These are phyloP conservation scores for Eilema sororculum DNA, from an alignment of 2,888 invertebrate genomes.

Conservation along the genomic window DNA sequence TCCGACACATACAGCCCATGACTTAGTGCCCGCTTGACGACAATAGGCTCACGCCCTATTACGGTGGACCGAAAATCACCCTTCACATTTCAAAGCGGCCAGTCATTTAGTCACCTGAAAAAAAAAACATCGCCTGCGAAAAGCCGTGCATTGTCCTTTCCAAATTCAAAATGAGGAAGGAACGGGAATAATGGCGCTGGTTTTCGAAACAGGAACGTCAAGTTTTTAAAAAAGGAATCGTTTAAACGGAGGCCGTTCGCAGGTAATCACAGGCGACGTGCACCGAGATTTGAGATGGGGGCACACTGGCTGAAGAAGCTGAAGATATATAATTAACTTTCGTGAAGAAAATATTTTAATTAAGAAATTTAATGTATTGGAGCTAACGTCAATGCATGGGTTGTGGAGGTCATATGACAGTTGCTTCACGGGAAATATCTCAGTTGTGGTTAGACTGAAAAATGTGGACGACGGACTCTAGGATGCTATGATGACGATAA, in stretches of 20 bases:
- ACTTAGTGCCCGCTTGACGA: no score
- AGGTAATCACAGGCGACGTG: constrained; percentile 84
- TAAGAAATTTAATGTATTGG: no score
- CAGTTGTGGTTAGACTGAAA: no score
- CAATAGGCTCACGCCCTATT: no score
- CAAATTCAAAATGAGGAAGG: constrained; percentile 85
- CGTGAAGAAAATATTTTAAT: no score
- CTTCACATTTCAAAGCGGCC: constrained; percentile 67
- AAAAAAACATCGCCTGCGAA: constrained; percentile 61
- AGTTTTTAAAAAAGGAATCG: constrained; percentile 83
- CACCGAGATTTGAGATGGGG: constrained; percentile 62
- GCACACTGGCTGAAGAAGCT: constrained; percentile 45
- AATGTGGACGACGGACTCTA: no score
- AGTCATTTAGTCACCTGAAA: constrained; percentile 68
- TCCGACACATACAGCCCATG: no score
- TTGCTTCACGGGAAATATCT: no score
- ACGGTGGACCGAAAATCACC: no score
- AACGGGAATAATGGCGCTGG: constrained; percentile 81
- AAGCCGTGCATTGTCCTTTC: constrained; percentile 79
- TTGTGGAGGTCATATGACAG: no score
- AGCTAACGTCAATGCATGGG: no score
- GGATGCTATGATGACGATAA: background rate
- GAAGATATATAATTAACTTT: background rate
- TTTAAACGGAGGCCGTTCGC: constrained; percentile 85
- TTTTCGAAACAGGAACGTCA: constrained; percentile 83